Conservation (phyloP, 2,888 invertebrate genomes). For the Plusia festucae region DNA sequence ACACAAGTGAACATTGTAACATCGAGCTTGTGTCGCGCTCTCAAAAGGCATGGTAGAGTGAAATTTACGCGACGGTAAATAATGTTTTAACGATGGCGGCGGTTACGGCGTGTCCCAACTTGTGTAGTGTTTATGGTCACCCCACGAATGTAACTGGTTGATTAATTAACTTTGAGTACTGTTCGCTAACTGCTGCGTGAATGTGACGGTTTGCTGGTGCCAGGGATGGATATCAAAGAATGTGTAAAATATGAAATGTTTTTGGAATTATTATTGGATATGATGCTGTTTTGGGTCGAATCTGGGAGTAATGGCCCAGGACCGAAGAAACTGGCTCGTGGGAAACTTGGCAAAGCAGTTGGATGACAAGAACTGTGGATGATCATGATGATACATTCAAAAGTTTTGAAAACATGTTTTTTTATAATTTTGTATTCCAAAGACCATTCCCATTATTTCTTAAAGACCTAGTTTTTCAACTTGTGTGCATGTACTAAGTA, state of each 20-base stretch:
- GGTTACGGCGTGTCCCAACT: slow-evolving; percentile 51
- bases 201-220: slow-evolving; percentile 29
- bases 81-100: slow-evolving; percentile 49
- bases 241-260: slow-evolving; percentile 7
- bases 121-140: slow-evolving; percentile 52
- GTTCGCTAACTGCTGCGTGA: slow-evolving; percentile 35
- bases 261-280: background rate
- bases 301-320: no score
- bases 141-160: slow-evolving; percentile 40
- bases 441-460: slow-evolving; percentile 9
- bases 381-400: no score
- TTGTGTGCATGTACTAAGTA: slow-evolving; percentile 41
- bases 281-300: no score
- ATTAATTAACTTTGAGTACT: slow-evolving; percentile 50
- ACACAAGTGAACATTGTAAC: slow-evolving; percentile 19
- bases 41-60: slow-evolving; percentile 19
- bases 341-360: no score
- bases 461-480: slow-evolving; percentile 27
- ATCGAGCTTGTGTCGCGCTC: slow-evolving; percentile 25
- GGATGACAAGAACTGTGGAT: no score
- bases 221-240: background rate
- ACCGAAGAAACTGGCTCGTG: no score
- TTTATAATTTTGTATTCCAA: no score
- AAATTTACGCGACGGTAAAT: slow-evolving; percentile 54
- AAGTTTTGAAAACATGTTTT: no score